Evolutionary conservation across 1,140 invertebrate species (phyloP), one percentile per base, ranked within the genome.

Genomic region (Scaptodrosophila lebanonensis): DNA sequence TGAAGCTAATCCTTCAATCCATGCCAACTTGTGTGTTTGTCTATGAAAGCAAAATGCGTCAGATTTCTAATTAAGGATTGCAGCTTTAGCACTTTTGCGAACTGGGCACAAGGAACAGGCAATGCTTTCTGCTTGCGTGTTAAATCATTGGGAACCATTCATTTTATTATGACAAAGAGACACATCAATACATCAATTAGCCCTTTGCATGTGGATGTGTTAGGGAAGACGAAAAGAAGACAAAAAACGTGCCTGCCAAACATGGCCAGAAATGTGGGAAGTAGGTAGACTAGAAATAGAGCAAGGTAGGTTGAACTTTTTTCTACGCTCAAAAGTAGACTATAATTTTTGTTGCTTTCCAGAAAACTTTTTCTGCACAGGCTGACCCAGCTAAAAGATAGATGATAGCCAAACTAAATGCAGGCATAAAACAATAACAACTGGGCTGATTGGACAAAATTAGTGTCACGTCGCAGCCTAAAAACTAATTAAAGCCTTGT

Each of bases 141-240:
- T 79, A 56, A 77, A 54, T 64, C 66, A 66, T 69, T 66, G 44
- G 48, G 51, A 33, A 61, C 43, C 65, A 63, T 66, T 63, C 67
- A 79, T 72, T 77, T 77, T 64, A 77, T 79, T 77, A 77, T 77
- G 72, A 79, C 72, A 77, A 60, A 79, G 59, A 72, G 22, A 12
- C 38, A 45, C 43, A 57, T 42, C 49, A 32, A 51, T 8, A 53
- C 22, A 29, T 3, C 22, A 25, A 25, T 25, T 25, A 25, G 8
- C 8, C 22, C 8, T 25, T 25, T n/a, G n/a, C n/a, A n/a, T n/a
- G n/a, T n/a, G n/a, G n/a, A n/a, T n/a, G n/a, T n/a, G n/a, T n/a
- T n/a, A n/a, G n/a, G n/a, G n/a, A n/a, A n/a, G n/a, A n/a, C n/a
- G n/a, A n/a, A n/a, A n/a, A n/a, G n/a, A n/a, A n/a, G n/a, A n/a